Base-by-base conservation (phyloP, 2,888 invertebrate species). In the Leptinotarsa rubiginosa region DNA sequence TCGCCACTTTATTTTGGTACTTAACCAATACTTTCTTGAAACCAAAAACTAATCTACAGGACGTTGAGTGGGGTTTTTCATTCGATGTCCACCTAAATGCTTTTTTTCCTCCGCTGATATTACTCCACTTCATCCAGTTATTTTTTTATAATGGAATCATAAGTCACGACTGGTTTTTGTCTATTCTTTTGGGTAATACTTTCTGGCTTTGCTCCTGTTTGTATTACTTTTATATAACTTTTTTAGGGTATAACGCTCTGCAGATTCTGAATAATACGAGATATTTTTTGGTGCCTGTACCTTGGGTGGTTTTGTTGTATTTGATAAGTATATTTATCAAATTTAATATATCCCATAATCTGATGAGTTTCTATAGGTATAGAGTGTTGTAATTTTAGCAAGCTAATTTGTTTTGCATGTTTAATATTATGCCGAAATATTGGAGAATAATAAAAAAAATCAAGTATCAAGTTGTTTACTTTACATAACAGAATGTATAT, bases 41-140 rank as follows among this genome's bases (percentile, higher is more conserved):
- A 5, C 91, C 91, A 72, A 92, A 91, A 77, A 87, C 88, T n/a
- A 90, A 89, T 86, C 91, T 92, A 56, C 92, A 93, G 83, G 95
- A 95, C 87, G 96, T 98, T 81, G 99, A 99, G 88, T 99, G 99
- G 99, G 99, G 96, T 5, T 99, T 97, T 88, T 95, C 97, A 20
- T 99, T 99, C 88, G 99, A 99, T 88, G 97, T 99, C 5, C 99
- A 99, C 89, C 91, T 99, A 83, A 99, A 99, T 89, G 99, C 99
- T 3, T 97, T 98, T 88, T 98, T 98, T 88, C 99, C 99, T n/a
- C 94, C 98, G 1, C 90, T 99, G 18, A 94, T 97, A 79, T 91
- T 99, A 81, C 90, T 99, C 72, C 98, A 99, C 87, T 95, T 97
- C 83, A 92, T 98, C 83, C 96, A 98, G 86, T 91, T 98, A 70